phyloP scores from a whole-genome alignment of 2,888 invertebrate genomes.

The Orchesella flavescens region DNA sequence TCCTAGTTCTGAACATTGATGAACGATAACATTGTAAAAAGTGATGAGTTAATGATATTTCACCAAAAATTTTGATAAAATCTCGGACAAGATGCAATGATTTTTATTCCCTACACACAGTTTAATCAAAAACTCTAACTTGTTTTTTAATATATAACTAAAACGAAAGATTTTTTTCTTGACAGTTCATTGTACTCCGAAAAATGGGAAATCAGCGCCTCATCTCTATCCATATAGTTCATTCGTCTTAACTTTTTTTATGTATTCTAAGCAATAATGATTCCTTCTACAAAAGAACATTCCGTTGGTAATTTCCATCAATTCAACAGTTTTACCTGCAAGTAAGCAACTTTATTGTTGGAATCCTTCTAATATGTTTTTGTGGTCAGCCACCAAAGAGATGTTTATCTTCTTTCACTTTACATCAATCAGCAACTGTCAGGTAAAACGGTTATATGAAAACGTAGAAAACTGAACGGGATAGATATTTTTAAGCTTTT shows the following conservation, averaged over 20 bases:
- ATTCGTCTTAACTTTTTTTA: too few species aligned
- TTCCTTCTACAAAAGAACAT: neutral
- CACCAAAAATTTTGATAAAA: neutral
- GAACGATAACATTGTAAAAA: neutral
- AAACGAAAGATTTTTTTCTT: neutral
- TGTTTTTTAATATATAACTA: too few species aligned
- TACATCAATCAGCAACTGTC: slow-evolving; percentile 45
- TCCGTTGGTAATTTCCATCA: neutral
- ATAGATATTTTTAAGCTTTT: slow-evolving; percentile 26
- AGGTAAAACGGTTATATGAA: slow-evolving; percentile 8
- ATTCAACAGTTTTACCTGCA: slow-evolving; percentile 3
- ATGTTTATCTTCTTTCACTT: slow-evolving; percentile 51
- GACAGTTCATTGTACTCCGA: slow-evolving; percentile 1
- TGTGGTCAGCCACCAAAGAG: neutral
- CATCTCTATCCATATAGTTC: too few species aligned
- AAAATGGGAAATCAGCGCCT: slow-evolving; percentile 1
- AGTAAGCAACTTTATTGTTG: neutral
- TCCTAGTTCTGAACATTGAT: neutral
- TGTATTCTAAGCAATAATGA: too few species aligned
- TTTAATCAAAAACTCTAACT: too few species aligned
- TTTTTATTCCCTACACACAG: too few species aligned
- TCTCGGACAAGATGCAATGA: neutral
- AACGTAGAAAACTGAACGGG: slow-evolving; percentile 29
- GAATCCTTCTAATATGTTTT: too few species aligned
- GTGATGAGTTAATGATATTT: slow-evolving; percentile 15